Evolutionary conservation across 2,888 invertebrate species (phyloP), one percentile per base, ranked within the genome.

Genomic region (Malthinus seriepunctatus): DNA sequence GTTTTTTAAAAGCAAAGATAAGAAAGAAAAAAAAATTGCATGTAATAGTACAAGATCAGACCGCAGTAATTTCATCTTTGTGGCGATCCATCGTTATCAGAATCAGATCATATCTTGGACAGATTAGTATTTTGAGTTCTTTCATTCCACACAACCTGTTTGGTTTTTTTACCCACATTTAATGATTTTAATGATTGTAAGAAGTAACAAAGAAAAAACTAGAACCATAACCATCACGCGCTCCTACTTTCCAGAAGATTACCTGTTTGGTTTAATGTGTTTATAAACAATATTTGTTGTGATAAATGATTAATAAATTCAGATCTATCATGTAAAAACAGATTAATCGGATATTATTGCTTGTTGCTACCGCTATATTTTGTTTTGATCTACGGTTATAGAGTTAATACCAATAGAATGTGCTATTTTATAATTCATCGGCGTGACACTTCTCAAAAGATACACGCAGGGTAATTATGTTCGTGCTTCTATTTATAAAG

Each of bases 61-160:
- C 66, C 66, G 65, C 66, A 63, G 69, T 70, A 70, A 70, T 71
- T 71, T 66, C 69, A 69, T 70, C 69, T 67, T 66, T 62, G 66
- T 60, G 67, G 65, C 68, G 34, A 49, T 53, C 56, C 59, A 63
- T 70, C 67, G 67, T 69, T 68, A 67, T 67, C 69, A 65, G 67
- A 69, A 67, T 67, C 69, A 65, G 67, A 69, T 67, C 66, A 66
- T 66, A 65, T 60, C 63, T 59, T 56, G 51, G 39, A 46, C 60
- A 60, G 60, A 51, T 55, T 55, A 60, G 51, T 51, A 55, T 54
- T 60, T 60, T 48, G 60, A 54, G 49, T 14, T 53, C 53, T 37
- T 46, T 37, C 53, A 8, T 46, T 46, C 47, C 38, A 47, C 50
- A 38, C 38, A 47, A 53, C 38, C 31, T 32, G 49, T 39, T 55